phyloP scores from a whole-genome alignment of 1,140 invertebrate genomes.

The Aphidius ervi region DNA sequence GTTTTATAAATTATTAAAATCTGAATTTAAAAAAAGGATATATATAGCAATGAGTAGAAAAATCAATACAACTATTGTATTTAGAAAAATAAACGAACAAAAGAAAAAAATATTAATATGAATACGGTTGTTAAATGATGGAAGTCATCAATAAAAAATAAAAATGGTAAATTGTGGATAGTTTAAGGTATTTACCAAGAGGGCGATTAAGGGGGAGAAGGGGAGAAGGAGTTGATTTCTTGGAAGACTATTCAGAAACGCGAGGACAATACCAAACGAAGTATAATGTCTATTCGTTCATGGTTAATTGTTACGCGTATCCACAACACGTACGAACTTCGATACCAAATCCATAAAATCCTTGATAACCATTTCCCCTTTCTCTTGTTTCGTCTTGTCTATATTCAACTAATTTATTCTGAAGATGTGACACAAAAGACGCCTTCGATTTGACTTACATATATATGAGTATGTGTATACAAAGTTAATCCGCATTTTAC shows the following conservation, averaged over 20 bases:
- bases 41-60: no score
- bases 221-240: slow-evolving; percentile 15
- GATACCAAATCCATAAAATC: slow-evolving; percentile 22
- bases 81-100: no score
- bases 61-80: no score
- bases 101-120: no score
- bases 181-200: no score
- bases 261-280: slow-evolving; percentile 18
- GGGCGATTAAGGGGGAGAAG: slow-evolving; percentile 17
- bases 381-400: slow-evolving; percentile 6
- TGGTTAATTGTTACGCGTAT: slow-evolving; percentile 15
- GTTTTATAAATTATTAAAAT: no score
- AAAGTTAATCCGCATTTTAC: no score
- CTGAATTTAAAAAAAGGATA: no score
- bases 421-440: not conserved
- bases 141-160: no score
- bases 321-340: slow-evolving; percentile 17
- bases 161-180: no score
- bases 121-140: no score
- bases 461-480: no score
- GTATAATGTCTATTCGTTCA: slow-evolving; percentile 3
- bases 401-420: slow-evolving; percentile 7
- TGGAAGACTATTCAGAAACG: slow-evolving; percentile 6
- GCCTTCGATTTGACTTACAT: not conserved
- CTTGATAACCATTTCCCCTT: not conserved